Evolutionary conservation across 2,888 invertebrate genomes (phyloP).

Genomic region (Latrodectus hesperus): DNA sequence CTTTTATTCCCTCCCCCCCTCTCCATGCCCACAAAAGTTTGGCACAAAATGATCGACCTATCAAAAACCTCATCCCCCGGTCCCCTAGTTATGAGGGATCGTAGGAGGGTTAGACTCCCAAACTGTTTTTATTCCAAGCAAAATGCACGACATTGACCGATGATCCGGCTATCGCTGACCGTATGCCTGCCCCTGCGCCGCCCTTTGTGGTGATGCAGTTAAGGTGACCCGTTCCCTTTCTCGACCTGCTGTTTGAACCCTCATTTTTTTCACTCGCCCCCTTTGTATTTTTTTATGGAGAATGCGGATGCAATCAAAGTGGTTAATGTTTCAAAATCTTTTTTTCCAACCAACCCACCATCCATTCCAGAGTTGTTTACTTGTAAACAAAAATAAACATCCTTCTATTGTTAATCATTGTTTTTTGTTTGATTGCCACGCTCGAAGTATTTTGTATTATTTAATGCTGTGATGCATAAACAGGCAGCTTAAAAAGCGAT

Average conservation of each 20-base stretch:
- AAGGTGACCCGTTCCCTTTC: conserved; percentile 5
- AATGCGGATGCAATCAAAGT: conserved; percentile 39
- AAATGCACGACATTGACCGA: conserved; percentile 61
- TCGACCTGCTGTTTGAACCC: neutral
- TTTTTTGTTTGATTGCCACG: too few relatives aligned
- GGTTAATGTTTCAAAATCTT: neutral
- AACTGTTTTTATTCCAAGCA: conserved; percentile 51
- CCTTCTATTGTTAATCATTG: neutral
- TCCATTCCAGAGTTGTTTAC: neutral
- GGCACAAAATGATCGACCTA: conserved; percentile 19
- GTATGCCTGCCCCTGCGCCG: conserved; percentile 33
- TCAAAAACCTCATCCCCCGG: conserved; percentile 1
- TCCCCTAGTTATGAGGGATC: conserved; percentile 45
- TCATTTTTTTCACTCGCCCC: too few relatives aligned
- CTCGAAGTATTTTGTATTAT: too few relatives aligned
- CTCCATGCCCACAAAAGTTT: too few relatives aligned
- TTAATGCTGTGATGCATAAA: too few relatives aligned
- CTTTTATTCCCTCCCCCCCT: too few relatives aligned
- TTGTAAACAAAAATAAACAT: neutral
- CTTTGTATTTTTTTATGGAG: neutral
- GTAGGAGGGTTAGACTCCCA: conserved; percentile 2
- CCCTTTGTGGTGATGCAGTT: conserved; percentile 7
- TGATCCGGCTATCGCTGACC: conserved; percentile 46
- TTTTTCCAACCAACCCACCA: neutral
- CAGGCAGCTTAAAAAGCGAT: too few relatives aligned